Evolutionary conservation across 2,113 vertebrate genomes (phyloP), one percentile per base, ranked within the genome.

Genomic region (Zosterops borbonicus): DNA sequence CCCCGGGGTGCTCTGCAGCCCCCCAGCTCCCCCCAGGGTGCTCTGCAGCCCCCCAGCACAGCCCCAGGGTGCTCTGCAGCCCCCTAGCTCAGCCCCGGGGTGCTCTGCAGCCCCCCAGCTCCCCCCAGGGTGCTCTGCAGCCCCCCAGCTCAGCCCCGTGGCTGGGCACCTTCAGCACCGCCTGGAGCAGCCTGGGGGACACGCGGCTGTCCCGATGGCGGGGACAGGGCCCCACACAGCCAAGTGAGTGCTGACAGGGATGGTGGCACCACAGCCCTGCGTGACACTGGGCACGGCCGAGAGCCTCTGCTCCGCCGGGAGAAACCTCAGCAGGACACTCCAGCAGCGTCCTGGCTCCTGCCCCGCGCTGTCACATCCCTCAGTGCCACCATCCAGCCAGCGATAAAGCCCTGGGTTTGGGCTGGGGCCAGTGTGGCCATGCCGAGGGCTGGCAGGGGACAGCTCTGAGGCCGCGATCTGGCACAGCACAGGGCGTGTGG

Each of bases 231-330:
- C 35, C 46, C 74, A 5, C 25, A 4, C 69, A 8, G 8, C 44
- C 22, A 2, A 41, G 35, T 0, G 29, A n/a, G 28, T 0, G 3
- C 47, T 42, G 14, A 3, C 58, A 25, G 14, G 31, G 35, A 7
- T 0, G 6, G 25, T 4, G 77, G 29, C 49, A 28, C 9, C 62
- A 6, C 71, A 4, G 42, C 31, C 55, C 1, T 3, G 56, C 35
- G 83, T 28, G 44, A 22, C 22, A 11, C 94, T 14, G 81, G 76
- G 52, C 81, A 27, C 47, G 4, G 82, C 75, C 28, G 6, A 7
- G 8, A 5, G 71, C 58, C 62, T 63, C 63, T 35, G 73, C 63
- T 56, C 42, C 1, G 3, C 27, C 4, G 37, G 11, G 28, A 29
- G 41, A 67, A 52, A 42, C 65, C 27, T 33, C 70, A 25, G 78